Evolutionary conservation across 1,140 invertebrate genomes (phyloP).

Genomic region (Melipona quadrifasciata): DNA sequence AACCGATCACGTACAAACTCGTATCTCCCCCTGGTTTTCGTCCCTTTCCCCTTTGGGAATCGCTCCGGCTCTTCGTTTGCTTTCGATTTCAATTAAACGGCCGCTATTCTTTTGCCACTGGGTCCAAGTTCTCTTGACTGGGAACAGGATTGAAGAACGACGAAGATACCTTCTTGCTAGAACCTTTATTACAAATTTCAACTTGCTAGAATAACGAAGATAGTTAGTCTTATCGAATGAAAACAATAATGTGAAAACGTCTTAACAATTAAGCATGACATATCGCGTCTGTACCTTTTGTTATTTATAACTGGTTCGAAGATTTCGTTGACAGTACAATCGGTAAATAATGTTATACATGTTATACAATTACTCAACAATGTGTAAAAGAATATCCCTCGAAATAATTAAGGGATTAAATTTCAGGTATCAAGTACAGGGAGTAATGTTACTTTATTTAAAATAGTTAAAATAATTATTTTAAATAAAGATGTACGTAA

Average conservation of each 20-base stretch:
- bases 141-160: not conserved
- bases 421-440: not conserved
- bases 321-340: not conserved
- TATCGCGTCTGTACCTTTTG: not conserved
- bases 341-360: not conserved
- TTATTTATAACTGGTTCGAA: not conserved
- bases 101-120: not conserved
- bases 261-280: conserved; percentile 40
- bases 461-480: not conserved
- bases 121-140: not conserved
- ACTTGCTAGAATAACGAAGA: conserved; percentile 46
- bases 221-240: conserved; percentile 56
- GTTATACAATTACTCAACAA: not conserved
- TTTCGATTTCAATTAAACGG: conserved; percentile 48
- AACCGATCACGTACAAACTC: conserved; percentile 58
- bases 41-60: conserved; percentile 31
- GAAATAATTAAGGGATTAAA: conserved; percentile 21
- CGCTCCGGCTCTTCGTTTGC: conserved; percentile 31
- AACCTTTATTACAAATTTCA: conserved; percentile 63
- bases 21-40: not conserved
- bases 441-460: not conserved
- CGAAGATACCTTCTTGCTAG: not conserved
- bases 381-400: not conserved
- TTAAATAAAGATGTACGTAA: not conserved
- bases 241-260: conserved; percentile 41